phyloP scores from a whole-genome alignment of 2,888 invertebrate genomes.

The Xanthia togata region DNA sequence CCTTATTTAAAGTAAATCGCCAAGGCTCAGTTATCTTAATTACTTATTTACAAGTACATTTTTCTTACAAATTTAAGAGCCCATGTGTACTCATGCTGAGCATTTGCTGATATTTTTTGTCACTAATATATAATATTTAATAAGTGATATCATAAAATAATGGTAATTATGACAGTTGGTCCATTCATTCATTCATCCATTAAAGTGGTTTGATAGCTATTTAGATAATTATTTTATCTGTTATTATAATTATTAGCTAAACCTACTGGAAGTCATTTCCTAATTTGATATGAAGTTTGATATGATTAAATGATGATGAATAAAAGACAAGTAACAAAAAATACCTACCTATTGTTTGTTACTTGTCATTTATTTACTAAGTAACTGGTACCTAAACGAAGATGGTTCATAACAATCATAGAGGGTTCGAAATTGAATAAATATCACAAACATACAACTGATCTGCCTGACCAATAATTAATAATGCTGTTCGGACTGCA shows the following conservation, averaged over 20 bases:
- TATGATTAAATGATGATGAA: background rate
- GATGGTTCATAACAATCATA: background rate
- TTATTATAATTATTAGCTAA: background rate
- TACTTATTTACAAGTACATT: too few species aligned
- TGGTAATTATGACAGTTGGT: background rate
- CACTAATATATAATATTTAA: background rate
- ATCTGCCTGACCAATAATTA: background rate
- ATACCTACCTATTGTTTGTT: background rate
- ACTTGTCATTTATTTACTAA: background rate
- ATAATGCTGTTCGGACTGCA: background rate
- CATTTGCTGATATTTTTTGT: background rate
- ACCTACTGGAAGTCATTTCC: background rate
- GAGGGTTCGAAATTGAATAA: background rate
- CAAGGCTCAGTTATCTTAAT: background rate
- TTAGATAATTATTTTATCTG: background rate
- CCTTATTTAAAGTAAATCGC: background rate
- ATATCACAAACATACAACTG: background rate
- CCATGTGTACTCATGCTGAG: background rate
- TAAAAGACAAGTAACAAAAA: too few species aligned
- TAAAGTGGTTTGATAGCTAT: background rate
- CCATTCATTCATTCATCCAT: background rate
- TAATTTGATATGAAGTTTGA: slow-evolving; percentile 21
- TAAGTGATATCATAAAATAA: background rate
- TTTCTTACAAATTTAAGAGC: background rate
- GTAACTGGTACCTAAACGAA: background rate